Evolutionary conservation across 1,140 invertebrate genomes (phyloP).

Genomic region (Drosophila teissieri): DNA sequence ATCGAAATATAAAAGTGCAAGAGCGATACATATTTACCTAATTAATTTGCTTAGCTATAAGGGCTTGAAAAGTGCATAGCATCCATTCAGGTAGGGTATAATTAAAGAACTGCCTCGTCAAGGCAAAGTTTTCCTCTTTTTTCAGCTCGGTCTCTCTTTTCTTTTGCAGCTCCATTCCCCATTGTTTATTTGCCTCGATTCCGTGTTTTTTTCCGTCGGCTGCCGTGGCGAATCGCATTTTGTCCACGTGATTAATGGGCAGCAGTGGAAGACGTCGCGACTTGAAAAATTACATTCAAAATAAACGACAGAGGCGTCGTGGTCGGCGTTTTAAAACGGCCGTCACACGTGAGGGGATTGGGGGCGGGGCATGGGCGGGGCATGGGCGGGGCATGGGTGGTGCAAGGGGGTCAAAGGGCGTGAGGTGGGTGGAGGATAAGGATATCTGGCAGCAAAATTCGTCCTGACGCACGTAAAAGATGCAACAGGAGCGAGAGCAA

Average conservation of each 20-base stretch:
- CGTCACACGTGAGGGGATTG: conserved; percentile 62
- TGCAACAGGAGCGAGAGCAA: conserved; percentile 77
- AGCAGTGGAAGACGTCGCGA: conserved; percentile 74
- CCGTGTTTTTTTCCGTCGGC: conserved; percentile 30
- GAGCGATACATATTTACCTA: too few relatives aligned
- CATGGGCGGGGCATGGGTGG: not conserved
- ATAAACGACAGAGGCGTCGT: conserved; percentile 60
- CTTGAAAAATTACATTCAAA: conserved; percentile 80
- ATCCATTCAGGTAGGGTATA: conserved; percentile 15
- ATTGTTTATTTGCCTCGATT: conserved; percentile 45
- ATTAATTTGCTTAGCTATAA: not conserved
- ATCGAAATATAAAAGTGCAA: not conserved
- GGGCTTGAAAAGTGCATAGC: not conserved
- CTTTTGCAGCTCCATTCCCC: conserved; percentile 2
- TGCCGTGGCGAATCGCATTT: conserved; percentile 63
- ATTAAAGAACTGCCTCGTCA: conserved; percentile 49
- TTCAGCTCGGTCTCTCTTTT: not conserved
- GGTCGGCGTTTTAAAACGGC: conserved; percentile 69
- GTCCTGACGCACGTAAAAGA: conserved; percentile 70
- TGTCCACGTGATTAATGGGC: conserved; percentile 73
- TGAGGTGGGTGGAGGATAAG: conserved; percentile 38
- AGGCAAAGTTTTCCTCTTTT: conserved; percentile 18
- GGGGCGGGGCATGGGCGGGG: not conserved
- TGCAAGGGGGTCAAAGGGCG: too few relatives aligned
- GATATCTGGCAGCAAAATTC: conserved; percentile 11